A percentile compares a stretch with the other conserved stretches of the same genome.
Conservation (phyloP, 2,113 vertebrate genomes). For the Aptenodytes forsteri region DNA sequence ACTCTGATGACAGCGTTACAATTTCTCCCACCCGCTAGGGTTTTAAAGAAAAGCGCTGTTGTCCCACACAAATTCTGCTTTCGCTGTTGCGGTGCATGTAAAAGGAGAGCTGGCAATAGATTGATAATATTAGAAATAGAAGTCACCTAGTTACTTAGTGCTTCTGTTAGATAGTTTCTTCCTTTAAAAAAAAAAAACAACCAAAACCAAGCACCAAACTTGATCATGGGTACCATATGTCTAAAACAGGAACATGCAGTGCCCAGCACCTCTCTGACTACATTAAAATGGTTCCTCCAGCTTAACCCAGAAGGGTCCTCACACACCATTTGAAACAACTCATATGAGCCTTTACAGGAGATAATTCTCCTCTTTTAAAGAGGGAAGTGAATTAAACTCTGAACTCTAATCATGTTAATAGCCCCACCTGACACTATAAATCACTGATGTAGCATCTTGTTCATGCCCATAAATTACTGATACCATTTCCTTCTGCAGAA, state of each 20-base stretch:
- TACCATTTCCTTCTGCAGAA: background rate
- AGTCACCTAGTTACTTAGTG: background rate
- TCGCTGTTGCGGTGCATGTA: background rate
- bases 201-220: background rate
- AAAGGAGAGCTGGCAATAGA: background rate
- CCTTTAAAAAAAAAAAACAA: background rate
- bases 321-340: background rate
- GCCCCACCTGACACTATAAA: background rate
- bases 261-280: background rate
- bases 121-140: background rate
- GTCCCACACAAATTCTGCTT: background rate
- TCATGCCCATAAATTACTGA: background rate
- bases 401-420: conserved; percentile 41
- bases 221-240: background rate
- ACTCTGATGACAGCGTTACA: fast-evolving
- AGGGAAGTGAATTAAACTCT: conserved; percentile 23
- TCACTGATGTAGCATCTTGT: conserved; percentile 4
- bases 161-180: background rate
- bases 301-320: background rate
- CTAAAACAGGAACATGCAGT: background rate
- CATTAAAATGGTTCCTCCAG: background rate
- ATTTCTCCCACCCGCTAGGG: background rate
- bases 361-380: conserved; percentile 18
- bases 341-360: background rate
- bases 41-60: background rate